Conservation (phyloP, 2,113 vertebrate species). For the Apteryx owenii region DNA sequence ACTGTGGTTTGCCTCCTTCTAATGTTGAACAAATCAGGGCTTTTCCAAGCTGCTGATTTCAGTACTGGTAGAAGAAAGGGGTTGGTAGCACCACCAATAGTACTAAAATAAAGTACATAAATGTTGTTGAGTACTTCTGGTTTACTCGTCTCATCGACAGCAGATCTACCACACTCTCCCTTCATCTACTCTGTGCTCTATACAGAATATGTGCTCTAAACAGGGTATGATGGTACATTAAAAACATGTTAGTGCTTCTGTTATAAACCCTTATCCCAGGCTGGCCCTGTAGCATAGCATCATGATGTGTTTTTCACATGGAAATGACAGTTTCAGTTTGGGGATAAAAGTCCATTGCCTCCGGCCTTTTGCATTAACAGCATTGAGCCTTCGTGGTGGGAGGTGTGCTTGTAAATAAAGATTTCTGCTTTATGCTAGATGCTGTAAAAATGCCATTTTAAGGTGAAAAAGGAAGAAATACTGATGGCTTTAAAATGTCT, state of each 20-base stretch:
- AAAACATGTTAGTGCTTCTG: rapidly evolving
- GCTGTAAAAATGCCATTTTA: not conserved
- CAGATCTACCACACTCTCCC: not conserved
- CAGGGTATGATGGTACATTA: not conserved
- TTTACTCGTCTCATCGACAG: not conserved
- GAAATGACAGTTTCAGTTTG: not conserved
- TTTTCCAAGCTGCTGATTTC: not conserved
- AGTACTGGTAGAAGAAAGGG: not conserved
- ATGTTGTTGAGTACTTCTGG: not conserved
- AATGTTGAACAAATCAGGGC: not conserved
- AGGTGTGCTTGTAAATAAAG: not conserved
- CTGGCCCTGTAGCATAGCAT: not conserved
- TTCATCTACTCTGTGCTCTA: not conserved
- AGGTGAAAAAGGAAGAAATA: not conserved
- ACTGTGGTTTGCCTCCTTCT: not conserved
- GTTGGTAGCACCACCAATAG: not conserved
- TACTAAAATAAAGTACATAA: not conserved
- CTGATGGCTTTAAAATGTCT: not conserved
- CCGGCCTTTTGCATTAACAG: not conserved
- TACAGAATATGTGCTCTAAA: not conserved
- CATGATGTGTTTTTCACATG: not conserved
- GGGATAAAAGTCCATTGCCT: not conserved
- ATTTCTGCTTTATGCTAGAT: not conserved
- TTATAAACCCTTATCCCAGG: not conserved
- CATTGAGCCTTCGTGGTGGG: not conserved